Base-by-base conservation (phyloP, 2,113 vertebrate genomes). In the Gallinago undulata region DNA sequence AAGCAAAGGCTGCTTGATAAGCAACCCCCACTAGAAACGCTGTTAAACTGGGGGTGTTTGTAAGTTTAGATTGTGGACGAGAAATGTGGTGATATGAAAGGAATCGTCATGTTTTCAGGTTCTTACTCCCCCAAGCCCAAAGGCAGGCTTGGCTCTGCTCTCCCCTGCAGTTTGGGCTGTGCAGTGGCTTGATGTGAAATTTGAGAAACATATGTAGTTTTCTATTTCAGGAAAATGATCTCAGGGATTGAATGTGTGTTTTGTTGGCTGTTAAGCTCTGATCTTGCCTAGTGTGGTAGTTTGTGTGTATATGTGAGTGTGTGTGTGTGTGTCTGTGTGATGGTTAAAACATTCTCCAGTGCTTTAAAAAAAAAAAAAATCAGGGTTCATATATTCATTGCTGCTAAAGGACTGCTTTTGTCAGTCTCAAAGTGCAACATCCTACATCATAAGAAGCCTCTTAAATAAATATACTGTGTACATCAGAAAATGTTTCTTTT, bases 181-280 rank as follows among this genome's bases (percentile, higher is more conserved):
- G 98, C 97, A 97, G 97, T 98, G 98, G 97, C 98, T 98, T 98
- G 98, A 98, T 98, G 97, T 98, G 98, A 98, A 98, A 98, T 98
- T 98, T 97, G 98, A 98, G 98, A 98, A 98, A 97, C 97, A 94
- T 97, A 98, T 98, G 98, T 97, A 98, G 98, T 98, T 97, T 98
- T 98, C 98, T 98, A 98, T 98, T 98, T 98, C 97, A 98, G 98
- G 98, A 98, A 98, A 98, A 97, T 98, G 98, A 98, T 98, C 97
- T 98, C 98, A 98, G 95, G 97, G 96, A 97, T 98, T 98, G 97
- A 97, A 95, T 97, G 97, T 96, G 97, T 90, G 95, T 95, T 94
- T 95, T 97, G 95, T 97, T 98, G 97, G 97, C 98, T 98, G 97
- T 97, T 97, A 97, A 97, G 91, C 97, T 98, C 98, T 97, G 97